Conservation (phyloP, 2,113 vertebrate genomes). For the Clarias batrachus region DNA sequence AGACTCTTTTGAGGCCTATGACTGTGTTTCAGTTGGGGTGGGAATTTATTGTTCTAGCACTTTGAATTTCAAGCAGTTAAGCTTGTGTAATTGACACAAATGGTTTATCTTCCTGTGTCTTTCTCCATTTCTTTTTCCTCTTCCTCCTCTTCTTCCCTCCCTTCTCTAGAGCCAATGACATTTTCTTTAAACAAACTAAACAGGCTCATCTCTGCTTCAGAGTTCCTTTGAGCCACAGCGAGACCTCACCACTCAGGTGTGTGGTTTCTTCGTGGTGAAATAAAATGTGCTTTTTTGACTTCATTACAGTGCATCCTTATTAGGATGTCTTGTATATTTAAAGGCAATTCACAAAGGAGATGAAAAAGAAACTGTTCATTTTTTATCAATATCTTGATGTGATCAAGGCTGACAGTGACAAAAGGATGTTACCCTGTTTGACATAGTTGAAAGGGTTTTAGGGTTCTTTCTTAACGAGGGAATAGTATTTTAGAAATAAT, state of each 20-base stretch:
- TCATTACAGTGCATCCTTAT: conserved; percentile 85
- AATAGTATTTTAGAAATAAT: conserved; percentile 88
- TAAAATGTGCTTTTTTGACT: conserved; percentile 68
- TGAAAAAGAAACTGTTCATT: conserved; percentile 73
- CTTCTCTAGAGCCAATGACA: conserved; percentile 57
- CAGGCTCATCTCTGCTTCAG: conserved; percentile 85
- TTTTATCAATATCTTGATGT: conserved; percentile 87
- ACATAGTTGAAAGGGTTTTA: conserved; percentile 83
- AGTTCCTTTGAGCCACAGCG: conserved; percentile 83
- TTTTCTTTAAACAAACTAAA: conserved; percentile 77
- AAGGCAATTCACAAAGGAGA: conserved; percentile 85
- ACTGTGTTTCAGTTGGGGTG: conserved; percentile 81
- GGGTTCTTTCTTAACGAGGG: conserved; percentile 83
- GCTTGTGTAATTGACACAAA: conserved; percentile 84
- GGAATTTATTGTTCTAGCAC: conserved; percentile 89
- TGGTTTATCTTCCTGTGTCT: conserved; percentile 64
- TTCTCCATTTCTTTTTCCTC: conserved; percentile 49
- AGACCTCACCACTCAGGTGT: conserved; percentile 76
- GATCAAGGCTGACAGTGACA: conserved; percentile 86
- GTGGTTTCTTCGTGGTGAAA: conserved; percentile 81
- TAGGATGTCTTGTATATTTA: conserved; percentile 89
- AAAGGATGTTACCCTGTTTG: conserved; percentile 78
- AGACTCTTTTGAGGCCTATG: conserved; percentile 78
- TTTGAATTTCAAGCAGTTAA: conserved; percentile 95
- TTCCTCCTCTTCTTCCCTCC: conserved; percentile 54